Conservation (phyloP, 2,888 invertebrate genomes). For the Tachina lurida region DNA sequence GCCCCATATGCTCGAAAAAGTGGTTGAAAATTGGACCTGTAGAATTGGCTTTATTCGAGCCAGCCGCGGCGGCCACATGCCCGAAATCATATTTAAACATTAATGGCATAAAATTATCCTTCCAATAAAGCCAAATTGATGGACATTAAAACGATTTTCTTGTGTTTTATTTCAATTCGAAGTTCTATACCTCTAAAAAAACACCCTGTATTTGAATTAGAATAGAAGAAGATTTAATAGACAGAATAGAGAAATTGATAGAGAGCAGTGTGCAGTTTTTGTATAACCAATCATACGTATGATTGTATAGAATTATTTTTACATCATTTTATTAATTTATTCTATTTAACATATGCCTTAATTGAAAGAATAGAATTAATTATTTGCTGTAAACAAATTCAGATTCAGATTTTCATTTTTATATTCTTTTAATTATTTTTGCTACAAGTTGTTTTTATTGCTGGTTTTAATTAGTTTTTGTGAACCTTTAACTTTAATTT, state of each 20-base stretch:
- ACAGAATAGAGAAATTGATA: neutral
- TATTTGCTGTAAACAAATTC: slow-evolving; percentile 19
- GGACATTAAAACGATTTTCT: too few relatives aligned
- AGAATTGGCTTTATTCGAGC: too few relatives aligned
- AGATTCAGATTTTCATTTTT: neutral
- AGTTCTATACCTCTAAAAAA: too few relatives aligned
- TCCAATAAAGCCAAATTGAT: too few relatives aligned
- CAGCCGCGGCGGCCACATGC: too few relatives aligned
- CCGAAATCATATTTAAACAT: too few relatives aligned
- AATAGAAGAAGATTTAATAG: neutral
- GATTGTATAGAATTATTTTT: slow-evolving; percentile 52
- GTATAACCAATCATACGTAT: slow-evolving; percentile 24
- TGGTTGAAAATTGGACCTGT: too few relatives aligned
- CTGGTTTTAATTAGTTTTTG: slow-evolving; percentile 1
- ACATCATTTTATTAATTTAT: slow-evolving; percentile 19
- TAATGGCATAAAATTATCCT: too few relatives aligned
- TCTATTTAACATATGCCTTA: slow-evolving; percentile 29
- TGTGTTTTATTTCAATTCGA: too few relatives aligned
- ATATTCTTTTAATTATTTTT: neutral
- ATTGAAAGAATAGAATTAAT: slow-evolving; percentile 25
- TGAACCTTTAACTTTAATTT: slow-evolving; percentile 13
- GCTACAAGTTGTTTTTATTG: neutral
- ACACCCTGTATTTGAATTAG: neutral
- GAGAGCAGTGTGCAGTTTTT: neutral
- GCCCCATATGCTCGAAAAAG: too few relatives aligned